Percentiles rank a stretch among this genome's conserved stretches.
phyloP scores from a whole-genome alignment of 2,113 vertebrate species.

The Anthoscopus minutus region DNA sequence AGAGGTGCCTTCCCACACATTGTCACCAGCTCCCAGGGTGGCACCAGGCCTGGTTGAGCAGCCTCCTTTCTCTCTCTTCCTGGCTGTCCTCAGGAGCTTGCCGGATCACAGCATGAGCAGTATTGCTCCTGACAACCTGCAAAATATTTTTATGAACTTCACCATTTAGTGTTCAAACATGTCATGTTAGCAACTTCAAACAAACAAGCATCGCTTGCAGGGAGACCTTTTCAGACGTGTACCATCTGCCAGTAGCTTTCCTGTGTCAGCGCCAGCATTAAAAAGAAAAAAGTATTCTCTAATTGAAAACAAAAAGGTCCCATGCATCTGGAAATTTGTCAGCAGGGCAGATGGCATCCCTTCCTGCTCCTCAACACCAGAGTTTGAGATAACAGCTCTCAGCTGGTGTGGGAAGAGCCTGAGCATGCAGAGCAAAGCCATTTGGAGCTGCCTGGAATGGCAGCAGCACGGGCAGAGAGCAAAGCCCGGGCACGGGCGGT shows the following conservation, averaged over 20 bases:
- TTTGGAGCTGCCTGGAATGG: not conserved
- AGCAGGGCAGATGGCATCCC: not conserved
- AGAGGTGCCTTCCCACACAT: not conserved
- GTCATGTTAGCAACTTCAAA: not conserved
- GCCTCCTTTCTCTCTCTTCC: not conserved
- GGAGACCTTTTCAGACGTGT: not conserved
- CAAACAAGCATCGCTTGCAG: not conserved
- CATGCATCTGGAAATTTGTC: not conserved
- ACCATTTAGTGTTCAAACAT: not conserved
- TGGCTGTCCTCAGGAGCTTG: not conserved
- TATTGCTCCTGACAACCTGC: not conserved
- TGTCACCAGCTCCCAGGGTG: not conserved
- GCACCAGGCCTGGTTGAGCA: not conserved
- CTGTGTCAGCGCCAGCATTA: not conserved
- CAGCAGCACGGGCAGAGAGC: not conserved
- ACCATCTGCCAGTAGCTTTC: not conserved
- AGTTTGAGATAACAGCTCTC: not conserved
- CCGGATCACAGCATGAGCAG: not conserved
- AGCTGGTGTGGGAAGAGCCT: not conserved
- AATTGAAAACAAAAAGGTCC: not conserved
- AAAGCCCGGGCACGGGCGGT: not conserved
- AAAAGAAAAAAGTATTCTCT: not conserved
- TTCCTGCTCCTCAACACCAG: not conserved
- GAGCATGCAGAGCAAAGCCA: not conserved
- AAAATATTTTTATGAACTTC: conserved; percentile 8